Percentiles rank a stretch among this genome's conserved stretches.
Conservation (phyloP, 2,888 invertebrate genomes). For the Melanargia galathea region DNA sequence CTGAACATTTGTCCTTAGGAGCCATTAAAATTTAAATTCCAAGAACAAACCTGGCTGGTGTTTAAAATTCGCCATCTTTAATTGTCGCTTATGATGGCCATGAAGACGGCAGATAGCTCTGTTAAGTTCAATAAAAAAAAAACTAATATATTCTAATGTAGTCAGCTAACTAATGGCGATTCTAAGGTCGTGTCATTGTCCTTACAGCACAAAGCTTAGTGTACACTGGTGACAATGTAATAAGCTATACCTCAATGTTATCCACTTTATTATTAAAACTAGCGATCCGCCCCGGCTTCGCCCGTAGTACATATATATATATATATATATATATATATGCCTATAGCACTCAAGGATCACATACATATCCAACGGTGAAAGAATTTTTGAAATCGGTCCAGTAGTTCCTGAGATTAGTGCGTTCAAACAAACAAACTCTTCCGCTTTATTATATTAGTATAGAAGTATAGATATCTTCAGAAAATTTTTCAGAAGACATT, state of each 20-base stretch:
- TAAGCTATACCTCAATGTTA: neutral
- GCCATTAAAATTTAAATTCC: neutral
- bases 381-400: no score
- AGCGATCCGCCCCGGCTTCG: neutral
- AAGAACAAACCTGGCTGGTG: neutral
- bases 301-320: no score
- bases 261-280: no score
- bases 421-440: no score
- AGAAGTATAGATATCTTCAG: no score
- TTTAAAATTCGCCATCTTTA: constrained; percentile 11
- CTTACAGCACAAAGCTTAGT: constrained; percentile 11
- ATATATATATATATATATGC: no score
- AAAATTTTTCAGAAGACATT: no score
- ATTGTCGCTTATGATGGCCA: constrained; percentile 22
- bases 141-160: constrained; percentile 41
- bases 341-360: no score
- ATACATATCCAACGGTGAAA: no score
- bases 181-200: constrained; percentile 42
- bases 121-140: constrained; percentile 39
- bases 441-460: no score
- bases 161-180: constrained; percentile 39
- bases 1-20: neutral
- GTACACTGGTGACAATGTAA: neutral
- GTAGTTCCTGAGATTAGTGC: no score
- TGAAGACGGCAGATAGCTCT: constrained; percentile 34